Conservation (phyloP, 2,113 vertebrate species). For the Equus quagga region DNA sequence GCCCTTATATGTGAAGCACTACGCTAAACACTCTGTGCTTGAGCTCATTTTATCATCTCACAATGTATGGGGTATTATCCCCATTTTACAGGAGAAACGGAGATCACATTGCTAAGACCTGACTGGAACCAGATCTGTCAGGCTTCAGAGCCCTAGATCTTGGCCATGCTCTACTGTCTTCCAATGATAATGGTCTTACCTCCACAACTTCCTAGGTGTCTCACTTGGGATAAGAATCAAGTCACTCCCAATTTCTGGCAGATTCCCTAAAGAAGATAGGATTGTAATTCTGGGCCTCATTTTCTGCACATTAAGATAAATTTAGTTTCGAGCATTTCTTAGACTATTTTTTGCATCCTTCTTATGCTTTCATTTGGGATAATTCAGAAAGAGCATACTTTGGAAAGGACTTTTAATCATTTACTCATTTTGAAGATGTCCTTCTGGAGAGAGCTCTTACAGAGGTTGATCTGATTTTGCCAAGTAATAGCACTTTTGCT, state of each 20-base stretch:
- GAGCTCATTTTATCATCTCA: constrained; percentile 30
- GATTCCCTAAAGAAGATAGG: background rate
- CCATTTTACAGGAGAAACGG: background rate
- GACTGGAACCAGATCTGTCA: background rate
- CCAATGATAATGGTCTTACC: background rate
- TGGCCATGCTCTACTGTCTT: background rate
- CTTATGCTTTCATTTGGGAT: constrained; percentile 15
- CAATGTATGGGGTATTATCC: background rate
- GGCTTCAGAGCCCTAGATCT: background rate
- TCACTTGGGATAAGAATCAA: background rate
- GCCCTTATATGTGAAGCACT: background rate
- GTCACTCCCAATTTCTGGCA: background rate
- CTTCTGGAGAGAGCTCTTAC: constrained; percentile 31
- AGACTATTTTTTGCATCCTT: constrained; percentile 42
- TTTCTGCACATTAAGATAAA: background rate
- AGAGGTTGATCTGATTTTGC: constrained; percentile 6
- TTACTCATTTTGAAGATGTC: constrained; percentile 69
- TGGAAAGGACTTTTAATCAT: constrained; percentile 47
- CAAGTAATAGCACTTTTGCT: background rate
- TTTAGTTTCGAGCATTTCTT: constrained; percentile 33
- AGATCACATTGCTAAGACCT: background rate
- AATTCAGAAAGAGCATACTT: background rate
- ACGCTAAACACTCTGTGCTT: background rate
- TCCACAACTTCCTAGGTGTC: background rate
- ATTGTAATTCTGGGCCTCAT: background rate